Conservation (phyloP, 2,797 vertebrate genomes). For the Iguana delicatissima region DNA sequence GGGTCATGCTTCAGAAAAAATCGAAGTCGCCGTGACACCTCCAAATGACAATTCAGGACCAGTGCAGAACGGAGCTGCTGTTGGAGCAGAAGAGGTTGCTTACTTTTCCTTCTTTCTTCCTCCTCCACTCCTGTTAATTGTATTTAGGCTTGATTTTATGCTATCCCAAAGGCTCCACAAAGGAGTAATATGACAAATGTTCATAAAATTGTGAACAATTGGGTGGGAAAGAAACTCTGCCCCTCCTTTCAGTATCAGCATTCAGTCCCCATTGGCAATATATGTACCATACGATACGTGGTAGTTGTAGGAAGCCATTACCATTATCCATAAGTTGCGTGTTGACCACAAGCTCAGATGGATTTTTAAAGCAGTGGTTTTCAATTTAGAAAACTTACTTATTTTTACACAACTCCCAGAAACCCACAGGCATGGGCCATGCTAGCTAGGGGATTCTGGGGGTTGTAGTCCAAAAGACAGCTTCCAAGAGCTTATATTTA, state of each 20-base stretch:
- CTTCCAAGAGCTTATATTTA: no score
- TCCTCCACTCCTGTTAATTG: not conserved
- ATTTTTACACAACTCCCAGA: no score
- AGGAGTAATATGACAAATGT: not conserved
- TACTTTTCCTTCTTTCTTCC: not conserved
- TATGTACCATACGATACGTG: not conserved
- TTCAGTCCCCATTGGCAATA: not conserved
- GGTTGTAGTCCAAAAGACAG: not conserved
- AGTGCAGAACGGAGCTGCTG: slow-evolving; percentile 90
- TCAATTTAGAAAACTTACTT: not conserved
- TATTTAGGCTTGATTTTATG: slow-evolving; percentile 21
- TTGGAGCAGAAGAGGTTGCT: slow-evolving; percentile 85
- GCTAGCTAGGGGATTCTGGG: not conserved
- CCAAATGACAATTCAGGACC: slow-evolving; percentile 82
- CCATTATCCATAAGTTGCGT: not conserved
- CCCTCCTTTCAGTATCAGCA: not conserved
- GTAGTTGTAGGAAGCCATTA: not conserved
- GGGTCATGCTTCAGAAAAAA: slow-evolving; percentile 83
- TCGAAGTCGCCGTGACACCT: slow-evolving; percentile 94
- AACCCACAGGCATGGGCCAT: not conserved
- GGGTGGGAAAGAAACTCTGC: not conserved
- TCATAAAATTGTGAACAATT: not conserved
- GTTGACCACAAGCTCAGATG: not conserved
- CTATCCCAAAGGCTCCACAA: not conserved
- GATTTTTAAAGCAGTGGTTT: not conserved